Conservation (phyloP, 2,113 vertebrate genomes). For the Sclerurus mexicanus region DNA sequence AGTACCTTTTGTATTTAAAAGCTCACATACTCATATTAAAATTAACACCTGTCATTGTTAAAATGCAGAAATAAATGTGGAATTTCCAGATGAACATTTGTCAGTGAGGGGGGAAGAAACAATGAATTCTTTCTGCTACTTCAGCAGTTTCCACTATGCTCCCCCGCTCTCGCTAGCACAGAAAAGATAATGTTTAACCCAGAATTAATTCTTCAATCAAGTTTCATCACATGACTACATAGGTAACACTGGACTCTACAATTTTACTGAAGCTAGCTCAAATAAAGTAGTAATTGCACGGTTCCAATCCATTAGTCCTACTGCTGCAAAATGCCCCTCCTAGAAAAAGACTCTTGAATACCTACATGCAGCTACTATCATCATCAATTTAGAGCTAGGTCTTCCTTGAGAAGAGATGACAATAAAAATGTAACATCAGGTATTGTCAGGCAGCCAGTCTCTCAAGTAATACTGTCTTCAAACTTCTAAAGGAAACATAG, state of each 20-base stretch:
- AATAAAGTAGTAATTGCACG: not conserved
- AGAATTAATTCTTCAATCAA: not conserved
- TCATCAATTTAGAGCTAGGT: not conserved
- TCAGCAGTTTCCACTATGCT: accelerated
- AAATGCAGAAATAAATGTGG: not conserved
- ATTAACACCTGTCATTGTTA: not conserved
- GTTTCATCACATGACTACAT: not conserved
- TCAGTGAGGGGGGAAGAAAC: not conserved
- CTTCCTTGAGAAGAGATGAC: not conserved
- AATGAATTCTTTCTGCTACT: not conserved
- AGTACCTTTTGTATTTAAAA: not conserved
- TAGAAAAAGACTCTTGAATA: not conserved
- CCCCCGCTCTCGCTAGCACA: not conserved
- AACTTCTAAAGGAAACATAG: not conserved
- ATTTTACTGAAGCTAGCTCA: not conserved
- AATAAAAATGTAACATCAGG: not conserved
- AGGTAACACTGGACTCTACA: not conserved
- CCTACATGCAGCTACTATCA: not conserved
- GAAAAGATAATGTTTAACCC: not conserved
- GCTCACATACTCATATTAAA: not conserved
- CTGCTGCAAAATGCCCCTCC: not conserved
- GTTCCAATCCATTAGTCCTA: not conserved
- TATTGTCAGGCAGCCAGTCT: not conserved
- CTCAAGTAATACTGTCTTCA: not conserved
- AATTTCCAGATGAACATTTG: not conserved